These are phyloP conservation scores for Numida meleagris DNA, from an alignment of 2,113 vertebrate species.

Conservation along the genomic window DNA sequence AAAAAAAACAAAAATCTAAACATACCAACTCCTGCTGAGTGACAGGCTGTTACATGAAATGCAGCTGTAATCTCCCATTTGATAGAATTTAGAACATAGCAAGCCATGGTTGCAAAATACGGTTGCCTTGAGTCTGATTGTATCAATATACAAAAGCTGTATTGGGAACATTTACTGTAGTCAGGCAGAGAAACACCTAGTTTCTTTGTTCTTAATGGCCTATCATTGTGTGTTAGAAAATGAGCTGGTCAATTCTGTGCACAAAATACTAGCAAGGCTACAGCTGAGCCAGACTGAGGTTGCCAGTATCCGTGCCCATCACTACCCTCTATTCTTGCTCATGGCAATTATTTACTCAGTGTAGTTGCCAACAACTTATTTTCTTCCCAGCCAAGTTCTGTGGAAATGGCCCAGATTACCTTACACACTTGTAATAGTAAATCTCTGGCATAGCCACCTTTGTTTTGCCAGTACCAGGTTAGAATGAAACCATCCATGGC, in stretches of 20 bases:
- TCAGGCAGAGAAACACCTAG: conserved; percentile 16
- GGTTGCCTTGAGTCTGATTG: background rate
- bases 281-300: background rate
- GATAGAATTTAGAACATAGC: background rate
- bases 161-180: conserved; percentile 7
- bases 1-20: background rate
- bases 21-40: background rate
- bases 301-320: background rate
- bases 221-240: background rate
- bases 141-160: background rate
- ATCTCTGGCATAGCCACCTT: background rate
- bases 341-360: background rate
- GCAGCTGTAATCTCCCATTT: background rate
- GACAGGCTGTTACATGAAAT: background rate
- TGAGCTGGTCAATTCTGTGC: background rate
- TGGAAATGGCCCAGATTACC: background rate
- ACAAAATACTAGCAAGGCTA: background rate
- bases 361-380: background rate
- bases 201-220: conserved; percentile 12
- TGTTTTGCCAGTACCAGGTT: background rate
- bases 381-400: background rate
- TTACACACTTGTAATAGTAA: background rate
- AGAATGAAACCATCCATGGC: background rate
- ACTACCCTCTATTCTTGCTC: background rate
- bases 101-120: background rate